Evolutionary conservation across 37 sponge, comb jelly and placozoan species (phyloP), one percentile per base, ranked within the genome.

Genomic region (Chondrilla cf. caribensis): DNA sequence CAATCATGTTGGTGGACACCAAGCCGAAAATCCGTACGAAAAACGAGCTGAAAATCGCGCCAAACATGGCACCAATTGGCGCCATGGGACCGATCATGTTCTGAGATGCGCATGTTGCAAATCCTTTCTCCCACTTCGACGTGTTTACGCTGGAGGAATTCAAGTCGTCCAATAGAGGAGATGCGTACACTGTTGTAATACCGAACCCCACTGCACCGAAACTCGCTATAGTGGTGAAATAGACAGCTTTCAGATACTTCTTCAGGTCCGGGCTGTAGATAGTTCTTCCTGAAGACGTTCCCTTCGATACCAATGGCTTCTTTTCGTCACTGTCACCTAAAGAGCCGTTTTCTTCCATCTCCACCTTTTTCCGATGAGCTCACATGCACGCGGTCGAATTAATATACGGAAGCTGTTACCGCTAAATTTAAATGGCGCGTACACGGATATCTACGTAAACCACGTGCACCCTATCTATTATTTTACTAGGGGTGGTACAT

Each of bases 41-140:
- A 4, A 73, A 22, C 24, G 76, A 35, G 36, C 76, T 42, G 2
- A 73, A 39, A 32, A 73, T 32, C 24, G 44, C 44, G 7, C 76
- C 76, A 43, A 38, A 15, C 7, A 73, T 38, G 44, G 76, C 76
- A 43, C 76, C 76, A 22, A 73, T 40, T 4, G 76, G 76, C 24
- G 76, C 44, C 41, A 73, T 38, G 2, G 76, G 76, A 22, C 76
- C 76, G 2, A 73, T 73, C 24, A 73, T 32, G 6, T 38, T 2
- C 44, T 73, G 41, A 39, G 31, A 73, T 24, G 76, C 15, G 7
- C 76, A 73, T 24, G 39, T 39, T 7, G 17, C 44, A 19, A 39
- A 35, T n/a, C 76, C 76, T 25, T 40, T 37, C 24, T 18, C 9
- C 44, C 38, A 35, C 9, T 42, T 9, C 24, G 76, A 17, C 31